Evolutionary conservation across 2,888 invertebrate species (phyloP).

Genomic region (Brachylomia viminalis): DNA sequence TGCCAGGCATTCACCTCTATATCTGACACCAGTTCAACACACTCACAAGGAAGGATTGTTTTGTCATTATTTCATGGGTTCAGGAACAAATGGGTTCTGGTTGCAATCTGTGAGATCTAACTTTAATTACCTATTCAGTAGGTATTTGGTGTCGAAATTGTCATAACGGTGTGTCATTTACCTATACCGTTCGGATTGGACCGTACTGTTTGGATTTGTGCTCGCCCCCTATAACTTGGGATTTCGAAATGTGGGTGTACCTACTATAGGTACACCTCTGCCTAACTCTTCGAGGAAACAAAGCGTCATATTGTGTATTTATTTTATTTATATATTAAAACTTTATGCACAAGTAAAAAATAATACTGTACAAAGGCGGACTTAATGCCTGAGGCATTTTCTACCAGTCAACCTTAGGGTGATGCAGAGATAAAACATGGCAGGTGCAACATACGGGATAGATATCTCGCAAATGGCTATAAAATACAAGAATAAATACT

Average conservation of each 20-base stretch:
- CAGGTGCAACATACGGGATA: no score
- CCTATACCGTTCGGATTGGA: no score
- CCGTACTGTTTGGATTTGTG: not conserved
- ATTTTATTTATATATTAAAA: no score
- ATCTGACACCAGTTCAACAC: conserved; percentile 49
- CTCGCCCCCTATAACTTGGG: not conserved
- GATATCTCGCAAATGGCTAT: no score
- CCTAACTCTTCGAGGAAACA: not conserved
- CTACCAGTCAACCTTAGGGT: no score
- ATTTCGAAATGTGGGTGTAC: not conserved
- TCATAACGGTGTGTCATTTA: not conserved
- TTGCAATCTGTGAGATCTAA: conserved; percentile 6
- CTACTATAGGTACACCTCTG: not conserved
- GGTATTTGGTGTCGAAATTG: not conserved
- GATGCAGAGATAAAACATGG: no score
- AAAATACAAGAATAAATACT: no score
- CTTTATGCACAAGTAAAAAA: no score
- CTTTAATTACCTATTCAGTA: not conserved
- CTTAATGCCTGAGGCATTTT: no score
- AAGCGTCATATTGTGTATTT: not conserved
- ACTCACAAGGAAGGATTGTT: conserved; percentile 18
- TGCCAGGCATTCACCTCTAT: conserved; percentile 48
- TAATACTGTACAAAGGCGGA: no score
- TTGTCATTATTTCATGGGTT: conserved; percentile 23
- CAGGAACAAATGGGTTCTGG: not conserved